Conservation (phyloP, 2,888 invertebrate species). For the Tryphoninae sp. region DNA sequence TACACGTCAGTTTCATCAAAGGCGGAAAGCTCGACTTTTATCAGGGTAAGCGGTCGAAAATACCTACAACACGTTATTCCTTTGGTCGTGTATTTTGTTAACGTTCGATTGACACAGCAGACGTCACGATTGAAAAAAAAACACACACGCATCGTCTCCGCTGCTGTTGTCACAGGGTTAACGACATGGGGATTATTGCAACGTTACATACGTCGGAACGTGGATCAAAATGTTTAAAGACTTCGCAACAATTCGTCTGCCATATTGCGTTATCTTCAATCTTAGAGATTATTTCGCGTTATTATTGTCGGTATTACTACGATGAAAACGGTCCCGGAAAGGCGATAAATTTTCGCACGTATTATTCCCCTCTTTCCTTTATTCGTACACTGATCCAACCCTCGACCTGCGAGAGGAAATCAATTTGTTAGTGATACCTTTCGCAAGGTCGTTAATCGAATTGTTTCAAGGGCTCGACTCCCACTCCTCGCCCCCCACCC, state of each 20-base stretch:
- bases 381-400: not conserved
- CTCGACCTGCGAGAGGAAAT: not conserved
- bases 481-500: not conserved
- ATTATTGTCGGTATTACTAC: not conserved
- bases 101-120: not conserved
- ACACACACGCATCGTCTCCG: not conserved
- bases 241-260: not conserved
- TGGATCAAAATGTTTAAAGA: not conserved
- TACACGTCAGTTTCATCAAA: conserved; percentile 70
- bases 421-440: not conserved
- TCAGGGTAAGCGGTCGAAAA: conserved; percentile 72
- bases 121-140: not conserved
- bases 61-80: not conserved
- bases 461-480: conserved; percentile 46
- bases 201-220: not conserved
- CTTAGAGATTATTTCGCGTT: conserved; percentile 5
- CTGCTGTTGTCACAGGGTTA: conserved; percentile 7
- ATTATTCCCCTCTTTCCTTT: too few species aligned
- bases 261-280: conserved; percentile 1
- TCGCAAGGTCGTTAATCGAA: conserved; percentile 32
- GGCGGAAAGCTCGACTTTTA: conserved; percentile 75
- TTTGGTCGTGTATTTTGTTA: not conserved
- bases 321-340: not conserved
- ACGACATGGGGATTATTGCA: conserved; percentile 17
- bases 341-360: too few species aligned